A percentile compares a stretch with the other conserved stretches of the same genome.
Conservation (phyloP, 2,888 invertebrate genomes). For the Drosophila rellima region DNA sequence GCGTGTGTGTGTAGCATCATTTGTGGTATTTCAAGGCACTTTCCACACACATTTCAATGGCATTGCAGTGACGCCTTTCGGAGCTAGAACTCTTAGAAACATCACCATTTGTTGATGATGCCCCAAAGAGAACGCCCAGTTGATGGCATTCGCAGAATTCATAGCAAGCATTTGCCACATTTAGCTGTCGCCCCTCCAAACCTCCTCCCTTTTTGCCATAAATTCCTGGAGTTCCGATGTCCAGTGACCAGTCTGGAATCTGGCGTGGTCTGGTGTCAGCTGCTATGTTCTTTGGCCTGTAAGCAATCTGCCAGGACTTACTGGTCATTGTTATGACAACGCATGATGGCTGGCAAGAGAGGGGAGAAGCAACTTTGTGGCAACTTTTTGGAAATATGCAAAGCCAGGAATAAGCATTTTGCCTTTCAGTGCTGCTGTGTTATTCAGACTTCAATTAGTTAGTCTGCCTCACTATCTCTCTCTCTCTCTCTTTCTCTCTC, state of each 20-base stretch:
- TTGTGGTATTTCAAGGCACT: constrained; percentile 54
- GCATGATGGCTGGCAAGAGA: constrained; percentile 4
- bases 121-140: constrained; percentile 24
- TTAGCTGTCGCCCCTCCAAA: constrained; percentile 16
- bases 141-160: constrained; percentile 53
- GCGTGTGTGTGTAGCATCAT: constrained; percentile 25
- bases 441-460: constrained; percentile 45
- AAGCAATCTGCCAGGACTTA: constrained; percentile 26
- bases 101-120: constrained; percentile 52
- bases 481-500: not conserved
- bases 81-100: constrained; percentile 31
- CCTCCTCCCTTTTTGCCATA: constrained; percentile 28
- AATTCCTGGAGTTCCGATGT: constrained; percentile 31
- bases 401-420: constrained; percentile 34
- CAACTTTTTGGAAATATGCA: constrained; percentile 40
- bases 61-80: constrained; percentile 39
- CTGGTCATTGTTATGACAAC: constrained; percentile 51
- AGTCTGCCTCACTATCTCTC: not conserved
- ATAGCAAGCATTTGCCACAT: constrained; percentile 63
- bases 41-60: constrained; percentile 47
- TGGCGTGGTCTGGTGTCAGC: constrained; percentile 32
- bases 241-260: not conserved
- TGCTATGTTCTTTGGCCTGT: constrained; percentile 40
- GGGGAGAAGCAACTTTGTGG: constrained; percentile 22
- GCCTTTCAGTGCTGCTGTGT: constrained; percentile 20